Percentiles rank a stretch among this genome's conserved stretches.
Evolutionary conservation across 2,888 invertebrate species (phyloP).

Genomic region (Oligia strigilis): DNA sequence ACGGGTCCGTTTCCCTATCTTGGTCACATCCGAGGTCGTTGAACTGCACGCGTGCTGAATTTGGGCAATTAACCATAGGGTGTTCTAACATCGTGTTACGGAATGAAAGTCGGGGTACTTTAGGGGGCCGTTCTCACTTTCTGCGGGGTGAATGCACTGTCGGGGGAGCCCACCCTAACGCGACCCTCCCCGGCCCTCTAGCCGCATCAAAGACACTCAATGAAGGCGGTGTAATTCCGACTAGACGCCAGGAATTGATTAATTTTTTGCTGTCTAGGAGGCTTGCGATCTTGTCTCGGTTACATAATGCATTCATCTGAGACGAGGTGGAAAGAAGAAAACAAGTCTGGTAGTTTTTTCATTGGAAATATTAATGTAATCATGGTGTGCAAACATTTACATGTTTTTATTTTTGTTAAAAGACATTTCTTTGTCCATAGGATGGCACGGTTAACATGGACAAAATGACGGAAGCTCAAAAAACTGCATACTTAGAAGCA

Average conservation of each 20-base stretch:
- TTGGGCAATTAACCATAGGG: conserved; percentile 88
- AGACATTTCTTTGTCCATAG: conserved; percentile 75
- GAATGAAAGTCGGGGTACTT: conserved; percentile 81
- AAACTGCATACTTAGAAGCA: conserved; percentile 94
- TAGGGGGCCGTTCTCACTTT: conserved; percentile 87
- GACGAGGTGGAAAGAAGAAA: neutral
- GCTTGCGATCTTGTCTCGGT: conserved; percentile 34
- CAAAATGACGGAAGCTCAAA: conserved; percentile 94
- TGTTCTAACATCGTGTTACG: conserved; percentile 81
- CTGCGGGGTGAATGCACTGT: conserved; percentile 89
- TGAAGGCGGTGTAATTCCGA: conserved; percentile 77
- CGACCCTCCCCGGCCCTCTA: conserved; percentile 80
- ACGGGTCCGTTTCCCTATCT: conserved; percentile 71
- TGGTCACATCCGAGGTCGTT: conserved; percentile 76
- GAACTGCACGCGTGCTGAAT: conserved; percentile 83
- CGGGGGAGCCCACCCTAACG: conserved; percentile 83
- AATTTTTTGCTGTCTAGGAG: conserved; percentile 52
- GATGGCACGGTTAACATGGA: conserved; percentile 93
- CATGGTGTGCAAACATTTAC: neutral
- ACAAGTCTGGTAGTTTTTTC: neutral
- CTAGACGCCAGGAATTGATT: conserved; percentile 69
- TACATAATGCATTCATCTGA: conserved; percentile 11
- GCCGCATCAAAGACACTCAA: conserved; percentile 86
- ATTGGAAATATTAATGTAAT: neutral
- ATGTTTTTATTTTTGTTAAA: too few species aligned